These are phyloP conservation scores for Drosophila basisetae DNA, from an alignment of 2,888 invertebrate genomes.

Conservation along the genomic window DNA sequence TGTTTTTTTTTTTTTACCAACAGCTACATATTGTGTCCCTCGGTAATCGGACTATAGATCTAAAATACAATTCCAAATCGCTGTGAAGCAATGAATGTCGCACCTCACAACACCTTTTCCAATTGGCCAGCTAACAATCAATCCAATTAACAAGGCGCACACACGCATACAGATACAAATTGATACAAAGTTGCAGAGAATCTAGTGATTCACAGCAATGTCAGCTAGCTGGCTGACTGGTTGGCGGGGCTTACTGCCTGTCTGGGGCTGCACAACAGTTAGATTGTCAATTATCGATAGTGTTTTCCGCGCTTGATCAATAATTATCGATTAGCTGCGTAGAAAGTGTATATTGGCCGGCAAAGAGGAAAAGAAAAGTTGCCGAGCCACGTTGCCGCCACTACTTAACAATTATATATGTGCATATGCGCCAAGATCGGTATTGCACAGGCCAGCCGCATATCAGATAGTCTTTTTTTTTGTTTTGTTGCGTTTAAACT, in stretches of 20 bases:
- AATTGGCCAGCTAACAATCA: conserved; percentile 19
- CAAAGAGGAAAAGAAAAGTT: conserved; percentile 48
- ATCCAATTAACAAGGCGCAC: conserved; percentile 23
- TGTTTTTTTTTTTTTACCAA: background rate
- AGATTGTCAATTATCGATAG: conserved; percentile 81
- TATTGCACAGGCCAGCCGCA: conserved; percentile 23
- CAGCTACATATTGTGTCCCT: background rate
- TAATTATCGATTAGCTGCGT: conserved; percentile 78
- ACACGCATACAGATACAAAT: background rate
- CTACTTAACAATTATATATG: conserved; percentile 40
- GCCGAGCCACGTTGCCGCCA: conserved; percentile 34
- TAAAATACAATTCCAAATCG: background rate
- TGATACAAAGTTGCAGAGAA: conserved; percentile 25
- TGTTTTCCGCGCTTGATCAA: conserved; percentile 71
- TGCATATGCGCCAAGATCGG: conserved; percentile 45
- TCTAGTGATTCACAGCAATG: conserved; percentile 18
- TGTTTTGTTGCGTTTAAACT: conserved; percentile 29
- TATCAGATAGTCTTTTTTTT: conserved; percentile 4
- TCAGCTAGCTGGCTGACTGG: background rate
- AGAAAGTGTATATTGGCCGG: conserved; percentile 47
- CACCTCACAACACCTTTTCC: conserved; percentile 7
- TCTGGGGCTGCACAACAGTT: conserved; percentile 34
- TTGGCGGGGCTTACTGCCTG: background rate
- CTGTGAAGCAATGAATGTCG: conserved; percentile 11
- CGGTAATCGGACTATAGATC: background rate